These are phyloP conservation scores for Torymus tubicola DNA, from an alignment of 2,888 invertebrate species.

Conservation along the genomic window DNA sequence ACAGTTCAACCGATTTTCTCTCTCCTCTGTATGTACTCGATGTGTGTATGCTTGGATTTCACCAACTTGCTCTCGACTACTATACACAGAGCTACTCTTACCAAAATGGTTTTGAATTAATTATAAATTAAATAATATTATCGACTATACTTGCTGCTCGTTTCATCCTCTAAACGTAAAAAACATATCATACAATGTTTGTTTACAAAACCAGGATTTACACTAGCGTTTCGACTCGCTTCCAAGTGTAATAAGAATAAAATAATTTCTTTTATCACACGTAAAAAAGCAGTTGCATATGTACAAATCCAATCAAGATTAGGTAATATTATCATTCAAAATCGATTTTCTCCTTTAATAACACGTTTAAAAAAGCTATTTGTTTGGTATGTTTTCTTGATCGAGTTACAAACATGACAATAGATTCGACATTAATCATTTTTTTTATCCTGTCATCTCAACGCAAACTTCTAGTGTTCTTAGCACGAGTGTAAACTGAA, in stretches of 20 bases:
- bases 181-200: constrained; percentile 71
- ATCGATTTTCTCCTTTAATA: constrained; percentile 59
- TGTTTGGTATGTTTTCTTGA: constrained; percentile 65
- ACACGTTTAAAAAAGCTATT: constrained; percentile 64
- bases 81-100: constrained; percentile 59
- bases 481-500: constrained; percentile 42
- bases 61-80: constrained; percentile 49
- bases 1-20: constrained; percentile 49
- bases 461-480: constrained; percentile 42
- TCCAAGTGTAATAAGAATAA: constrained; percentile 71
- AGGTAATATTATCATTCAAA: constrained; percentile 70
- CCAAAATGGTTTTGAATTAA: constrained; percentile 67
- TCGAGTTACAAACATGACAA: constrained; percentile 57
- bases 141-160: constrained; percentile 67
- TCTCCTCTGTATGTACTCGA: constrained; percentile 50
- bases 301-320: constrained; percentile 73
- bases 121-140: constrained; percentile 72
- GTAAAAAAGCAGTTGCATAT: constrained; percentile 75
- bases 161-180: constrained; percentile 62
- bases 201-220: constrained; percentile 75
- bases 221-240: constrained; percentile 72
- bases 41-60: constrained; percentile 50
- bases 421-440: constrained; percentile 52
- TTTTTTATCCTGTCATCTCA: constrained; percentile 46
- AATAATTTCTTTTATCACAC: constrained; percentile 71